A percentile compares a stretch with the other conserved stretches of the same genome.
phyloP scores from a whole-genome alignment of 2,113 vertebrate species.

The Macrotis lagotis region DNA sequence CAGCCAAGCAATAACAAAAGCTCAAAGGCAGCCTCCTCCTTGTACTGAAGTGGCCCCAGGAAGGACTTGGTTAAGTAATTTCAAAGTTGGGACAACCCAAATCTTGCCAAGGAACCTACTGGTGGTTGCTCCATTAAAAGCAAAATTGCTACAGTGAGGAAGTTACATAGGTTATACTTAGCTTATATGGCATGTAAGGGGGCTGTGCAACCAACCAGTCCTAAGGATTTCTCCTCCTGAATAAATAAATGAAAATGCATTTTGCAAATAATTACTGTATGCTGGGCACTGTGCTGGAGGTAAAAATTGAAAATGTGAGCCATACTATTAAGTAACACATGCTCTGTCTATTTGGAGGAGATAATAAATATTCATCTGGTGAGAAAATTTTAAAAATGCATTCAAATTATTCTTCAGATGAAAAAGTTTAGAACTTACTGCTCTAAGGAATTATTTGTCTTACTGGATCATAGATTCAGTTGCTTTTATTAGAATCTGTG shows the following conservation, averaged over 20 bases:
- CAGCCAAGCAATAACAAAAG: background rate
- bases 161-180: background rate
- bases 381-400: constrained; percentile 6
- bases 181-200: background rate
- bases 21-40: background rate
- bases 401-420: constrained; percentile 4
- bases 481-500: background rate
- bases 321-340: background rate
- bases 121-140: constrained; percentile 4
- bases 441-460: background rate
- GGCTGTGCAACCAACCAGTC: background rate
- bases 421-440: background rate
- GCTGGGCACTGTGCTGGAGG: background rate
- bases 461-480: constrained; percentile 4
- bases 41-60: background rate
- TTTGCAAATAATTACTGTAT: background rate
- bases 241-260: background rate
- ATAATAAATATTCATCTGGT: background rate
- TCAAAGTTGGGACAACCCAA: constrained; percentile 13
- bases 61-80: background rate
- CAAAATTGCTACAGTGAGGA: background rate
- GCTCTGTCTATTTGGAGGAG: background rate
- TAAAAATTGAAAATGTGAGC: background rate
- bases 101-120: background rate
- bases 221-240: background rate